phyloP scores from a whole-genome alignment of 2,888 invertebrate species.

The Trissolcus japonicus region DNA sequence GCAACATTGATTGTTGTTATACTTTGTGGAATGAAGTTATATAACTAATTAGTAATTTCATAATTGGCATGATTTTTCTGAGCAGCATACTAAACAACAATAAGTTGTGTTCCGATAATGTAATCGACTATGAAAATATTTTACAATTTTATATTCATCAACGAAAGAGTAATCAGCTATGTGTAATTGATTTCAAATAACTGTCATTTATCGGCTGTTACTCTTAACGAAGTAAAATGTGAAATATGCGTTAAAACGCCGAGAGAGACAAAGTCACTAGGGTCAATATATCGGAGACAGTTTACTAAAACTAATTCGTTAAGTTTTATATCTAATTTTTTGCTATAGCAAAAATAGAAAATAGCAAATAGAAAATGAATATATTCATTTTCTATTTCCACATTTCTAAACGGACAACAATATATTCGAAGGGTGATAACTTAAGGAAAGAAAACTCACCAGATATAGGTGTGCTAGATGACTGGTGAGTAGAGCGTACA shows the following conservation, averaged over 20 bases:
- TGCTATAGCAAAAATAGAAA: no score
- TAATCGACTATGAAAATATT: neutral
- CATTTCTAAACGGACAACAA: neutral
- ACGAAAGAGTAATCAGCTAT: slow-evolving; percentile 13
- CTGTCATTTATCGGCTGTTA: slow-evolving; percentile 4
- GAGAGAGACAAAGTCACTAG: neutral
- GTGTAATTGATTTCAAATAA: slow-evolving; percentile 16
- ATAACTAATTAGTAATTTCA: neutral
- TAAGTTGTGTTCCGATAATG: neutral
- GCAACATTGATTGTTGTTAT: neutral
- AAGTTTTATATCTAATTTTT: no score
- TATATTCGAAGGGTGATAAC: no score
- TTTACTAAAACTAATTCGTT: neutral
- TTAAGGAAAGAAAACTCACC: slow-evolving; percentile 74
- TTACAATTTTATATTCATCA: no score
- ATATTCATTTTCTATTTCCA: no score
- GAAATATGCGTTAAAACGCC: neutral
- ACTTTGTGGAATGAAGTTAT: neutral
- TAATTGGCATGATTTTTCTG: neutral
- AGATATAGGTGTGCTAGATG: slow-evolving; percentile 90
- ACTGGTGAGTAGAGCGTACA: slow-evolving; percentile 91
- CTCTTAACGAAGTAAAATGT: neutral
- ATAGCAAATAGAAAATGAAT: no score
- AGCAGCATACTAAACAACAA: neutral
- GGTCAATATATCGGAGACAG: neutral